phyloP scores from a whole-genome alignment of 2,797 vertebrate genomes.

The Euphonia xanthogaster region DNA sequence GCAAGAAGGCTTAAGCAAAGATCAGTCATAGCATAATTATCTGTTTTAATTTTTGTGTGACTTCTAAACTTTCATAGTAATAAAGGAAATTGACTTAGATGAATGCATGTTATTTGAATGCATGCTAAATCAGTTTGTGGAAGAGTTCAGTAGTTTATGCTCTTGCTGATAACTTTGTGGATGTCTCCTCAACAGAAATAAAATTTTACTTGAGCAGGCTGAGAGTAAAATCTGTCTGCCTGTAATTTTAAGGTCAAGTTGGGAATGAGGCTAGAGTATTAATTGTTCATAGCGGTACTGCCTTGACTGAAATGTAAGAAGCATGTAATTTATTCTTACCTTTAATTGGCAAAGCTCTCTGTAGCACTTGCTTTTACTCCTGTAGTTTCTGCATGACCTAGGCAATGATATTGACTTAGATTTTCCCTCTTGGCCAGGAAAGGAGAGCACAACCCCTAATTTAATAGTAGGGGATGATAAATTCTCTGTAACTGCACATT shows the following conservation, averaged over 20 bases:
- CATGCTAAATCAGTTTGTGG: not conserved
- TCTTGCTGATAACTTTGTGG: not conserved
- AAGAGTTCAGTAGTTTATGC: not conserved
- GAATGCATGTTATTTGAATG: not conserved
- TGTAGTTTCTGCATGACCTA: not conserved
- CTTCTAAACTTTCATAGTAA: not conserved
- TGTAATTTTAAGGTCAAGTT: not conserved
- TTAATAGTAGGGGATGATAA: not conserved
- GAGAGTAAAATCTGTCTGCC: not conserved
- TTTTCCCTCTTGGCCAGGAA: not conserved
- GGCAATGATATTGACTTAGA: not conserved
- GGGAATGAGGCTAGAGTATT: not conserved
- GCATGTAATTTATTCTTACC: slow-evolving; percentile 13
- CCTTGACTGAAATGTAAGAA: not conserved
- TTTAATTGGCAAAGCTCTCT: slow-evolving; percentile 5
- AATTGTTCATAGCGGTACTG: not conserved
- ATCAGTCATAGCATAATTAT: not conserved
- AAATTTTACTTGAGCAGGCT: not conserved
- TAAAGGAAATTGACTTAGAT: not conserved
- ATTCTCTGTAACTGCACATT: not conserved
- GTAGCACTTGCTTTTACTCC: not conserved
- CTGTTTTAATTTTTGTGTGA: not conserved
- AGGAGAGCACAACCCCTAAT: not conserved
- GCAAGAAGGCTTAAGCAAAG: not conserved
- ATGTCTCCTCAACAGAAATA: not conserved